Evolutionary conservation across 2,888 invertebrate genomes (phyloP), one percentile per base, ranked within the genome.

Genomic region (Lacanobia oleracea): DNA sequence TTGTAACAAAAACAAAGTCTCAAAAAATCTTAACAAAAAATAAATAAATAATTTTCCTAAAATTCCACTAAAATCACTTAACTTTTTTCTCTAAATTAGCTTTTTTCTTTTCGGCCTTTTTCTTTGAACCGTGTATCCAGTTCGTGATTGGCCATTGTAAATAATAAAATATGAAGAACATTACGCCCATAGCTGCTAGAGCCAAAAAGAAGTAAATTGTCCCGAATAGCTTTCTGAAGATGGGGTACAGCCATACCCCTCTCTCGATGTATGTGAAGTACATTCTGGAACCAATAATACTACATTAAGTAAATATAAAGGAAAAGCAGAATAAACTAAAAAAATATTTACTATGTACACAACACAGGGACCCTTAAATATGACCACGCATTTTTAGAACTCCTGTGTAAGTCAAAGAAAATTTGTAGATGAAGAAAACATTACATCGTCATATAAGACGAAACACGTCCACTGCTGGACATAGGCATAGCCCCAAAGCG

Each of bases 241-340:
- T 84, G 0, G 95, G 95, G 59, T 95, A 95, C 4, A 95, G 69
- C 95, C 94, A 95, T 0, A 90, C 33, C 0, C 91, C 92, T 0
- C 79, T 71, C 50, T 92, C 90, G 12, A 86, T 67, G 80, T 90
- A 94, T 0, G 95, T 94, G 85, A 92, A 94, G n/a, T 88, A 72
- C 7, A 95, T 67, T 48, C 95, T 95, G 93, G 33, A 93, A 93
- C 60, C n/a, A 73, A 86, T 72, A 77, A 62, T 67, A 61, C 16
- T 18, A 27, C 21, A 43, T 61, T 64, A 2, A 43, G 54, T 59
- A 48, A 65, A 43, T 33, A 50, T 4, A 33, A 21, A 4, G 18
- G n/a, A n/a, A n/a, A n/a, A n/a, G n/a, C n/a, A n/a, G n/a, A n/a
- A n/a, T n/a, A n/a, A n/a, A n/a, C n/a, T n/a, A n/a, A n/a, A n/a